These are phyloP conservation scores for Pantherophis alleghaniensis DNA, from an alignment of 2,797 vertebrate genomes.

Conservation along the genomic window DNA sequence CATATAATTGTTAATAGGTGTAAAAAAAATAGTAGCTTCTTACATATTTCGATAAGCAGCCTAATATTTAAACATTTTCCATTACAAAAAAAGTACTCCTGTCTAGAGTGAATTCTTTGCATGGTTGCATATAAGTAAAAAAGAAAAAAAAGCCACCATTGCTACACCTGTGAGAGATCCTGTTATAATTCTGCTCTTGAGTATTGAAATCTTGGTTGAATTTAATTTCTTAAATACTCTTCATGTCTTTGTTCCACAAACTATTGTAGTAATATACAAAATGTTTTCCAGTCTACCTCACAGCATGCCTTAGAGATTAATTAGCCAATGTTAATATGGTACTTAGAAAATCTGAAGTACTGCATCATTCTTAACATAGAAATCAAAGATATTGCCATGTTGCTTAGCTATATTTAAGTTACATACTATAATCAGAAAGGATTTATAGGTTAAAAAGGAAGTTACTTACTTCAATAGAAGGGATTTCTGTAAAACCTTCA, in stretches of 20 bases:
- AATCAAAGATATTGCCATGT: slow-evolving; percentile 4
- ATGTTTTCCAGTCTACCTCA: slow-evolving; percentile 8
- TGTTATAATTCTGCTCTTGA: not conserved
- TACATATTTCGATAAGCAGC: not conserved
- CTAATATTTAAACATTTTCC: not conserved
- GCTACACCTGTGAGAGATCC: not conserved
- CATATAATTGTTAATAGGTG: not conserved
- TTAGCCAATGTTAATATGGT: slow-evolving; percentile 22
- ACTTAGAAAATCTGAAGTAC: slow-evolving; percentile 14
- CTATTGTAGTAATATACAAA: slow-evolving; percentile 6
- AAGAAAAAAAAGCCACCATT: not conserved
- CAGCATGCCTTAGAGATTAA: slow-evolving; percentile 18
- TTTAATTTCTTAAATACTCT: slow-evolving; percentile 11
- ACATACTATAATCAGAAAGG: not conserved
- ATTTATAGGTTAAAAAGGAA: not conserved
- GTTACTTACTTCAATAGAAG: not conserved
- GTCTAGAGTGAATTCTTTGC: not conserved
- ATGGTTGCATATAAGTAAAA: not conserved
- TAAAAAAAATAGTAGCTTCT: not conserved
- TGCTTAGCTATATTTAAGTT: not conserved
- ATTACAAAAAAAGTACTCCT: not conserved
- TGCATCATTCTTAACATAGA: slow-evolving; percentile 24
- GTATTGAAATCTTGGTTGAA: not conserved
- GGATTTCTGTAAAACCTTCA: not conserved
- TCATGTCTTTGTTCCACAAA: not conserved